Base-by-base conservation (phyloP, 1,140 invertebrate species). In the Himalopsyche phryganea region DNA sequence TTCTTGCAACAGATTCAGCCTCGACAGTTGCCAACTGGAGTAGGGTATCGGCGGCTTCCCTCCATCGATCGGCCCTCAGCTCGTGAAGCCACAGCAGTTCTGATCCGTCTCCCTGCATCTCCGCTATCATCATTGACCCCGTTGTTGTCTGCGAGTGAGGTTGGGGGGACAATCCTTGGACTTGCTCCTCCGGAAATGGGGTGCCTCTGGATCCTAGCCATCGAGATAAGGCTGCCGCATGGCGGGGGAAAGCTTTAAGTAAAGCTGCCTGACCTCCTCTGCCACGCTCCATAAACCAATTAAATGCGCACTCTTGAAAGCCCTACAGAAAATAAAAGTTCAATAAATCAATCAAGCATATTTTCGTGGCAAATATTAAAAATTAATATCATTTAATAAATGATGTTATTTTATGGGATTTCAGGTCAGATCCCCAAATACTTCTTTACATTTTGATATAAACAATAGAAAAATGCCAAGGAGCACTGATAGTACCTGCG, bases 1-100 rank as follows among this genome's bases (percentile, higher is more conserved):
- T 91, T 57, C 88, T 80, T 6, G 80, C 76, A 0, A 90, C 74
- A 44, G 83, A 83, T 61, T 87, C 83, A 1, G 68, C 80, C 73
- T 94, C 91, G 35, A 80, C 72, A 11, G 75, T 61, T 0, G 87
- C 88, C 42, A 92, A 68, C 19, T 81, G 75, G 38, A 81, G 76
- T 7, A 95, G 73, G 1, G 83, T 87, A 55, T 81, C 73, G 7
- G 85, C 80, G 2, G 89, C 87, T 15, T 44, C 42, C 14, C 55
- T 49, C 66, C 44, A 69, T 55, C 55, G 57, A 23, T 42, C 62
- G 17, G 53, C 50, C 23, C 53, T 66, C 5, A 66, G 19, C 9
- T 58, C 54, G 35, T 65, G 66, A 35, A 58, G 57, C 52, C 63
- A 66, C 54, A 59, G 59, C 32, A 55, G 52, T 33, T 65, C 63